A percentile compares a stretch with the other conserved stretches of the same genome.
phyloP scores from a whole-genome alignment of 2,888 invertebrate species.

The Dugesia japonica region DNA sequence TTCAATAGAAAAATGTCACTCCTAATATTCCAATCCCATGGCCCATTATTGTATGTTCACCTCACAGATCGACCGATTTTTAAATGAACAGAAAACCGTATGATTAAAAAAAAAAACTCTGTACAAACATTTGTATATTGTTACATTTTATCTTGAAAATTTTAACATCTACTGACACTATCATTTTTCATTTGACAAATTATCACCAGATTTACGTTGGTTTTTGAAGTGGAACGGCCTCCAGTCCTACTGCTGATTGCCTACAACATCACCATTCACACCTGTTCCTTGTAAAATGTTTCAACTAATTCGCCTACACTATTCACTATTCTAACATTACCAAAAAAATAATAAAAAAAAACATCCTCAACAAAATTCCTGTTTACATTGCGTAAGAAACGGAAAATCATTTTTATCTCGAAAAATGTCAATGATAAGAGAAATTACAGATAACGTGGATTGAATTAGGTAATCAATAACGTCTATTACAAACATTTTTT shows the following conservation, averaged over 20 bases:
- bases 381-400: neutral
- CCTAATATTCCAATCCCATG: no score
- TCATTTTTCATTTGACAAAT: conserved; percentile 3
- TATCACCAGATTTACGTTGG: neutral
- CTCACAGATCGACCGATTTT: no score
- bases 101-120: neutral
- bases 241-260: neutral
- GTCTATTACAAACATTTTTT: no score
- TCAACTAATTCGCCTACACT: neutral
- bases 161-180: neutral
- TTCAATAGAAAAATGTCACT: no score
- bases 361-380: neutral
- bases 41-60: no score
- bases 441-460: neutral
- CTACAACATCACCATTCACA: neutral
- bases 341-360: no score
- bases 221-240: neutral
- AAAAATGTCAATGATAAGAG: conserved; percentile 1
- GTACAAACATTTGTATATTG: neutral
- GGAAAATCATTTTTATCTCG: neutral
- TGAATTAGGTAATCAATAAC: neutral
- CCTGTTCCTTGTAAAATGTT: neutral
- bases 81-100: no score
- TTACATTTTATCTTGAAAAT: neutral
- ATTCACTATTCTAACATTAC: neutral